A percentile compares a stretch with the other conserved stretches of the same genome.
phyloP scores from a whole-genome alignment of 2,888 invertebrate species.

The Thecophora atra region DNA sequence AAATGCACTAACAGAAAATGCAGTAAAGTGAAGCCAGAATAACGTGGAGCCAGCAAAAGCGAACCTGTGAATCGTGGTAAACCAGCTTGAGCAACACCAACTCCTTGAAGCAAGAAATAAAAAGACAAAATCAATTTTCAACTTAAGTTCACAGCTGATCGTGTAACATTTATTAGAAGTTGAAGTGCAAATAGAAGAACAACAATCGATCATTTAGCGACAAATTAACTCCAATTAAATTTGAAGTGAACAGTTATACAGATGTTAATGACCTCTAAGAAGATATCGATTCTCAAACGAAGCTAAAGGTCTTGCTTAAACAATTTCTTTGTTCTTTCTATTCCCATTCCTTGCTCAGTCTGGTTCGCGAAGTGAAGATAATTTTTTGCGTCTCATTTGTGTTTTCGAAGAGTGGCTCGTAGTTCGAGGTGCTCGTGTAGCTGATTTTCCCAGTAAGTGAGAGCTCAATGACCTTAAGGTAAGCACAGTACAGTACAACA shows the following conservation, averaged over 20 bases:
- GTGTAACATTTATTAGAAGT: slow-evolving; percentile 3
- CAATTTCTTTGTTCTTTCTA: too few relatives aligned
- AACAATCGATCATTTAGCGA: neutral
- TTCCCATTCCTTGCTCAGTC: too few relatives aligned
- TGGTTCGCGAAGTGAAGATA: too few relatives aligned
- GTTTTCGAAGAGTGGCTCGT: neutral
- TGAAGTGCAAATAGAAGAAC: too few relatives aligned
- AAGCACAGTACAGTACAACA: neutral
- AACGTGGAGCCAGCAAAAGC: too few relatives aligned
- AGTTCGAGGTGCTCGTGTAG: neutral
- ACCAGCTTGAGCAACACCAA: neutral
- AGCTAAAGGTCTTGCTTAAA: too few relatives aligned
- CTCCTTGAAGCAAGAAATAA: neutral
- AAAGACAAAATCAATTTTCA: slow-evolving; percentile 1
- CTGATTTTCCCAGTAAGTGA: neutral
- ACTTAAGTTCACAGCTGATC: neutral
- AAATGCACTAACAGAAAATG: neutral
- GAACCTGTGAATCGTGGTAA: neutral
- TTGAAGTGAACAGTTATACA: neutral
- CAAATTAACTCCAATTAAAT: neutral
- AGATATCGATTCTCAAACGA: too few relatives aligned
- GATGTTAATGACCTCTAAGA: too few relatives aligned
- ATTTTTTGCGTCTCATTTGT: too few relatives aligned
- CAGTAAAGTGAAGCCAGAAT: neutral
- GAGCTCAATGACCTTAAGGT: slow-evolving; percentile 4